These are phyloP conservation scores for Morone chrysops DNA, from an alignment of 2,113 vertebrate genomes.

Conservation along the genomic window DNA sequence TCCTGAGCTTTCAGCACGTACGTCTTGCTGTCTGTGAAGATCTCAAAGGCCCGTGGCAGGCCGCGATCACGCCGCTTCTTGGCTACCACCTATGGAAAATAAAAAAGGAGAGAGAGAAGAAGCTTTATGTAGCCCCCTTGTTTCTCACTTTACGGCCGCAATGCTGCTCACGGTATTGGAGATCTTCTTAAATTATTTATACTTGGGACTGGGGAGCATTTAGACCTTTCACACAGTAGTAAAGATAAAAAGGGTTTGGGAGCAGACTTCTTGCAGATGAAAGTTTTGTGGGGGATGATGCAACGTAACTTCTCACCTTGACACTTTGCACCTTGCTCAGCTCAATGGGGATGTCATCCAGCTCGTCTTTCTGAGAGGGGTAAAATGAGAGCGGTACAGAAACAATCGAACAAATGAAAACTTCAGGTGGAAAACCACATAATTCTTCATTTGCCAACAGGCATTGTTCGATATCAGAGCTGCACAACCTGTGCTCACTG, in stretches of 20 bases:
- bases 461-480: not conserved
- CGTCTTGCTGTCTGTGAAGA: slow-evolving; percentile 93
- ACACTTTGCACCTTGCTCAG: slow-evolving; percentile 98
- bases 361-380: slow-evolving; percentile 90
- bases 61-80: slow-evolving; percentile 91
- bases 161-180: not conserved
- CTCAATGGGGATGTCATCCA: slow-evolving; percentile 92
- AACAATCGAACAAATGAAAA: not conserved
- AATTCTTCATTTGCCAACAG: not conserved
- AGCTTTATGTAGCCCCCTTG: not conserved
- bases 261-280: not conserved
- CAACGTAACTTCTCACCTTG: slow-evolving; percentile 72
- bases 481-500: too few relatives aligned
- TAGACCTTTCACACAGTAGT: not conserved
- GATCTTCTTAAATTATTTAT: not conserved
- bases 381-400: not conserved
- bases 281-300: not conserved
- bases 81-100: slow-evolving; percentile 79
- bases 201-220: not conserved
- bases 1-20: slow-evolving; percentile 96
- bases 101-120: not conserved
- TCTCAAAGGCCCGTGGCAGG: slow-evolving; percentile 95
- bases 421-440: not conserved
- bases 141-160: not conserved
- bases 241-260: not conserved